Percentiles rank a stretch among this genome's conserved stretches.
phyloP scores from a whole-genome alignment of 2,888 invertebrate species.

The Ariolimax columbianus region DNA sequence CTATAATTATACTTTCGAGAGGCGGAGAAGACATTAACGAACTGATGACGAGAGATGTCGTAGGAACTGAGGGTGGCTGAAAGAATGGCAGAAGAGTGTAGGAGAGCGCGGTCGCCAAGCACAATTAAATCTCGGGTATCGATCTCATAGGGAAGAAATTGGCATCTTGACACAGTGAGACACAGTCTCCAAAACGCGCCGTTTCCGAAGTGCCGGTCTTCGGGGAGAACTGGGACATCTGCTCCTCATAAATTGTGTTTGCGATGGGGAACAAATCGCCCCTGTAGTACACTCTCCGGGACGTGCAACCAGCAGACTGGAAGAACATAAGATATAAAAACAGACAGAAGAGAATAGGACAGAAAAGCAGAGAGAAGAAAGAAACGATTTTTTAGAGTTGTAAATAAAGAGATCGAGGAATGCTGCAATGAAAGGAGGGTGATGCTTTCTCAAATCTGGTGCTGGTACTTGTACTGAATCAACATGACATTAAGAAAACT shows the following conservation, averaged over 20 bases:
- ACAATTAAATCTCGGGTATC: constrained; percentile 40
- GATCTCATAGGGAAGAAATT: constrained; percentile 24
- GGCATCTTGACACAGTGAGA: constrained; percentile 30
- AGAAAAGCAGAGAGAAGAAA: not conserved
- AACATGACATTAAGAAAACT: no score
- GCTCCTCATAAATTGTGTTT: constrained; percentile 31
- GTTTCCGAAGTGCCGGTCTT: not conserved
- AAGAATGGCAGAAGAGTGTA: not conserved
- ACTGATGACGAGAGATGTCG: constrained; percentile 13
- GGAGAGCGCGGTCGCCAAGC: constrained; percentile 9
- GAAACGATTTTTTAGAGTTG: not conserved
- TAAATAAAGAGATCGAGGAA: not conserved
- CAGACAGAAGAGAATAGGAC: not conserved
- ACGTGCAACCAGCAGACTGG: not conserved
- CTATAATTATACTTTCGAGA: constrained; percentile 36
- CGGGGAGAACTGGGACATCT: constrained; percentile 21
- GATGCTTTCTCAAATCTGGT: no score
- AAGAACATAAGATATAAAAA: not conserved
- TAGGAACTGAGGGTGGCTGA: not conserved
- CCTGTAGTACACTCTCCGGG: not conserved
- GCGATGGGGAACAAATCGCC: constrained; percentile 5
- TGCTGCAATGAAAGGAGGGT: no score
- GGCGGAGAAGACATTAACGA: constrained; percentile 37
- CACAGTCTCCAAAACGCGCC: not conserved
- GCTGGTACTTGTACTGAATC: no score